Evolutionary conservation across 1,140 invertebrate genomes (phyloP).

Genomic region (Macrobrachium nipponense): DNA sequence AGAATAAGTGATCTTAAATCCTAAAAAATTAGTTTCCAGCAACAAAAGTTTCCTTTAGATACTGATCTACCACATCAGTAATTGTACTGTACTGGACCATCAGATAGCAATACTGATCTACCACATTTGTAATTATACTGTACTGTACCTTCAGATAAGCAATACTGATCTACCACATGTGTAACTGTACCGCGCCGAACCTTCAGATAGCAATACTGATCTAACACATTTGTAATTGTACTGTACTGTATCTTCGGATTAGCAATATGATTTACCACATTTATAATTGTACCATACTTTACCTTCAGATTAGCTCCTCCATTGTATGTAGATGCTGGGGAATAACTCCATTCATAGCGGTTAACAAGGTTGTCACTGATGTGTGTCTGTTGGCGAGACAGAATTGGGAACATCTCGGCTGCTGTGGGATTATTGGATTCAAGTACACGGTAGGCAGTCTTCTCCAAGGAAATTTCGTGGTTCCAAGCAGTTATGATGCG

Average conservation of each 20-base stretch:
- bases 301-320: slow-evolving; percentile 33
- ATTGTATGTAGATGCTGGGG: slow-evolving; percentile 69
- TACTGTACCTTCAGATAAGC: too few relatives aligned
- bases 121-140: too few relatives aligned
- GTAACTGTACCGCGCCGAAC: too few relatives aligned
- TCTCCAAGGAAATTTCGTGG: slow-evolving; percentile 72
- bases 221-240: too few relatives aligned
- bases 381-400: slow-evolving; percentile 88
- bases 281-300: too few relatives aligned
- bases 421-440: slow-evolving; percentile 78
- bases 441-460: slow-evolving; percentile 84
- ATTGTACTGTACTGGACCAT: too few relatives aligned
- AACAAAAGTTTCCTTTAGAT: background rate
- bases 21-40: background rate
- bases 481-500: slow-evolving; percentile 82
- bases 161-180: too few relatives aligned
- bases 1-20: too few relatives aligned
- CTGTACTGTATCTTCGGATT: too few relatives aligned
- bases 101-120: too few relatives aligned
- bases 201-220: too few relatives aligned
- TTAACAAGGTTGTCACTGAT: slow-evolving; percentile 90
- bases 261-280: too few relatives aligned
- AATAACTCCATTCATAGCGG: slow-evolving; percentile 94
- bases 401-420: slow-evolving; percentile 90
- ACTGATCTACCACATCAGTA: background rate